Percentiles rank a stretch among this genome's conserved stretches.
These are phyloP conservation scores for Polydesmus complanatus DNA, from an alignment of 2,888 invertebrate species.

Conservation along the genomic window DNA sequence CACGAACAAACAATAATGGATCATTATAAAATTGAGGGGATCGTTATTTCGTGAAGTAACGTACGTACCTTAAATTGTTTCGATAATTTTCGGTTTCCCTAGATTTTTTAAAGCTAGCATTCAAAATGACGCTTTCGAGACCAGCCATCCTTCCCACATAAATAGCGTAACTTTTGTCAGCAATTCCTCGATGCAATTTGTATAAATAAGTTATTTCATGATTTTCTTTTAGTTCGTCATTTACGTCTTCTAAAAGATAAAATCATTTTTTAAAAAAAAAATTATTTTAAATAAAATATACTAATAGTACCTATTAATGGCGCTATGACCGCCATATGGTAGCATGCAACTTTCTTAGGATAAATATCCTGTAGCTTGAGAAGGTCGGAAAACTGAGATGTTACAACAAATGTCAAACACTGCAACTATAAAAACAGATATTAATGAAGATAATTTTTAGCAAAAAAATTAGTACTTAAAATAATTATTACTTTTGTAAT, in stretches of 20 bases:
- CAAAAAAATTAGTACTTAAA: not conserved
- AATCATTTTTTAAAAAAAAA: too few relatives aligned
- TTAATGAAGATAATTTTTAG: not conserved
- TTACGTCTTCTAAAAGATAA: not conserved
- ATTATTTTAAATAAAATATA: too few relatives aligned
- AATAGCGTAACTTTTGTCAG: conserved; percentile 1
- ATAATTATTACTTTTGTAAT: conserved; percentile 5
- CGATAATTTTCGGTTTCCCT: not conserved
- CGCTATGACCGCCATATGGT: not conserved
- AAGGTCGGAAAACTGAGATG: conserved; percentile 4
- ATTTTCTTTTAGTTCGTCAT: not conserved
- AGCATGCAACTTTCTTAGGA: not conserved
- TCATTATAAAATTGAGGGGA: too few relatives aligned
- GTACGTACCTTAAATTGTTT: not conserved
- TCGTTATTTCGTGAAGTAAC: too few relatives aligned
- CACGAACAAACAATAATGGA: too few relatives aligned
- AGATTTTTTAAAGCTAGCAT: not conserved
- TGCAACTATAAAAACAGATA: too few relatives aligned
- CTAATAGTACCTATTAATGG: not conserved
- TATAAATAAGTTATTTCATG: conserved; percentile 3
- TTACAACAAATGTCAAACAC: conserved; percentile 8
- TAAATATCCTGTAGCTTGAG: not conserved
- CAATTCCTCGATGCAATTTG: conserved; percentile 1
- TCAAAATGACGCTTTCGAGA: not conserved
- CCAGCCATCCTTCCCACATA: conserved; percentile 4